Base-by-base conservation (phyloP, 2,113 vertebrate species). In the Boulengerochromis microlepis region DNA sequence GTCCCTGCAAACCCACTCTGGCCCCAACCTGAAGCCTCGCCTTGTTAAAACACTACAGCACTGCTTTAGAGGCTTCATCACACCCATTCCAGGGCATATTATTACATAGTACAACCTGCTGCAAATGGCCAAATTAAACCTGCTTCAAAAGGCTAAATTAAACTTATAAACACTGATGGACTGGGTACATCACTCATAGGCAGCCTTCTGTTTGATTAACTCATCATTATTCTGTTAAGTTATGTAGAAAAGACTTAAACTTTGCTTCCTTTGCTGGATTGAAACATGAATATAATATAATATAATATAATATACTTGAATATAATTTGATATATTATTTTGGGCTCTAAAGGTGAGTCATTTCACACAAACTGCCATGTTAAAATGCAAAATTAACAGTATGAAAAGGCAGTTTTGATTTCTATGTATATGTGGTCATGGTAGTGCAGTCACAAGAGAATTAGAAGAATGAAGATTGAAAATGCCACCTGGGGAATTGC, bases 31-130 rank as follows among this genome's bases (percentile, higher is more conserved):
- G 42, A 24, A 87, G 89, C 80, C 50, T 81, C 1, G 15, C 42
- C 61, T 91, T 90, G 82, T 87, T 93, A 40, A 84, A 89, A 59
- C 8, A 29, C 82, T 53, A 52, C 52, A 76, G 80, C 71, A 45
- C 15, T 8, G 35, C 64, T 42, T 84, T 81, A 52, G 64, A 82
- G 85, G 74, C 69, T 85, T 71, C 45, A 13, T 9, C 80, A 80
- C 47, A 38, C 40, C 9, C 12, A 31, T 5, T 69, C 54, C 5
- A 6, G 71, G 64, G 80, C 56, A 81, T 66, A 76, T 78, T 86
- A 81, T 42, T 66, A 45, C 24, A 26, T 66, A 57, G 33, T 33
- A 56, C 11, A 50, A 56, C 59, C 35, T 80, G 24, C 71, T 76
- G 11, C 61, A 38, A 80, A 84, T 9, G 45, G 42, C 78, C 7